Conservation (phyloP, 2,888 invertebrate species). For the Drosophila mimica region DNA sequence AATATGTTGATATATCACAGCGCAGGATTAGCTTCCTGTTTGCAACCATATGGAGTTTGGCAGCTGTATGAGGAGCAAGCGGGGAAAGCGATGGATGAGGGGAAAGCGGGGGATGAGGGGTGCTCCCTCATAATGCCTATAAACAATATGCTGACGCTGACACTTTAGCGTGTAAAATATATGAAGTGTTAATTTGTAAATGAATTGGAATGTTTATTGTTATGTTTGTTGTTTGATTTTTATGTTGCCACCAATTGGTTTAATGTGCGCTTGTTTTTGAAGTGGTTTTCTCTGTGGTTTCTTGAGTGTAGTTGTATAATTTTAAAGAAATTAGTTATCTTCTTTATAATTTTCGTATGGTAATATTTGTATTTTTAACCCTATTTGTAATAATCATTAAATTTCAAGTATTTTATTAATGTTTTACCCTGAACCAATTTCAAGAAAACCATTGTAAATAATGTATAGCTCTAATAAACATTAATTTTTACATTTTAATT, state of each 20-base stretch:
- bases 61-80: too few species aligned
- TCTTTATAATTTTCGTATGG: too few species aligned
- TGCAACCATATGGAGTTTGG: conserved; percentile 74
- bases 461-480: not conserved
- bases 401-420: not conserved
- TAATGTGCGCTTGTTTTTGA: not conserved
- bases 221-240: conserved; percentile 55
- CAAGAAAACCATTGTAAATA: not conserved
- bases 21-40: conserved; percentile 78
- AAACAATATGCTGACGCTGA: conserved; percentile 25
- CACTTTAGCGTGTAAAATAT: conserved; percentile 64
- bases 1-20: conserved; percentile 81
- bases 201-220: conserved; percentile 64
- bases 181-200: conserved; percentile 78
- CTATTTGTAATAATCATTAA: not conserved
- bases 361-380: not conserved
- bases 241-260: conserved; percentile 59
- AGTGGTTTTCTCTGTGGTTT: not conserved
- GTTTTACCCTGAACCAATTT: not conserved
- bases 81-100: fast-evolving
- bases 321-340: not conserved
- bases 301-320: not conserved
- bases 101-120: not conserved
- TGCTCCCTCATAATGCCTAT: conserved; percentile 1
- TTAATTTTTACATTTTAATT: not conserved